Evolutionary conservation across 1,140 invertebrate species (phyloP), one percentile per base, ranked within the genome.

Genomic region (Tetragnatha versicolor): DNA sequence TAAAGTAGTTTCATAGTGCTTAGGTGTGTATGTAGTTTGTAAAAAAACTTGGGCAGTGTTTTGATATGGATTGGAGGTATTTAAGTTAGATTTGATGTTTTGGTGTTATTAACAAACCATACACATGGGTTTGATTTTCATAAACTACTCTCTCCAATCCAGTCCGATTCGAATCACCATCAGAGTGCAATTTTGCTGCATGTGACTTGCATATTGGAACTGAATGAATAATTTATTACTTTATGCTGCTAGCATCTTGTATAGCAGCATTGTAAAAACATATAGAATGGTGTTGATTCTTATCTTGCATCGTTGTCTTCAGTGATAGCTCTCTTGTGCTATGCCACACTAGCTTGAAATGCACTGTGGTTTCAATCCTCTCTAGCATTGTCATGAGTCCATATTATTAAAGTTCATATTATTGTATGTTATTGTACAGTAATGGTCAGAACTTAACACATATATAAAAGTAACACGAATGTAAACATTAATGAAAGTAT

Each of bases 101-200:
- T 49, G 31, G 17, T 49, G 9, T 33, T 68, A 14, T 61, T 61
- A 9, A n/a, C n/a, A 33, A 51, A 68, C 7, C 10, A 55, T 70
- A 39, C 37, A 5, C 22, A 7, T 66, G 9, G 17, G 20, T 47
- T 25, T 31, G 9, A 66, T 20, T 42, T n/a, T n/a, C n/a, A n/a
- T n/a, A n/a, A n/a, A n/a, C n/a, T n/a, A n/a, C n/a, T n/a, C n/a
- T 37, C 35, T 77, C 58, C 47, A 77, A 51, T 29, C 31, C 35
- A 58, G 22, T 45, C 76, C 76, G n/a, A n/a, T n/a, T n/a, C 39
- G 20, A 25, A 22, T 65, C 76, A 58, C 12, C 51, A 79, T 79
- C 51, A 79, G 53, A 77, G 60, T 60, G 76, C 76, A 68, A 79
- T 79, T 79, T 79, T 79, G 76, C 76, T 79, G 76, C 76, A 79